phyloP scores from a whole-genome alignment of 2,888 invertebrate genomes.

The Campoplex nolae region DNA sequence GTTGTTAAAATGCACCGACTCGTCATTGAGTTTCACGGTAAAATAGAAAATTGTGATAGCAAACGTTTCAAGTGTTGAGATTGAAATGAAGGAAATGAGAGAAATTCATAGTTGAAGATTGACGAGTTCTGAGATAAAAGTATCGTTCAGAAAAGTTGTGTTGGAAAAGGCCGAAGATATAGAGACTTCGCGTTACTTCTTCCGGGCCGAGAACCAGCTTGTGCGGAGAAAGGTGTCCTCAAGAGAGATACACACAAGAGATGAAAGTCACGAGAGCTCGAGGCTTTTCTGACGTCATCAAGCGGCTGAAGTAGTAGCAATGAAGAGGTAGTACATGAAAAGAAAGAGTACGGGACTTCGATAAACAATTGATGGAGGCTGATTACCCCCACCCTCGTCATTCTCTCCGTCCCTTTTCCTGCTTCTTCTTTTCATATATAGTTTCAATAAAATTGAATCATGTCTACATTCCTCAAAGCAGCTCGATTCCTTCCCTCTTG shows the following conservation, averaged over 20 bases:
- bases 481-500: not conserved
- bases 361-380: slow-evolving; percentile 41
- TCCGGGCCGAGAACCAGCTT: not conserved
- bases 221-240: slow-evolving; percentile 53
- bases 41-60: not conserved
- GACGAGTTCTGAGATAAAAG: slow-evolving; percentile 5
- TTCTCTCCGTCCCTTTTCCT: not conserved
- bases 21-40: not conserved
- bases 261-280: slow-evolving; percentile 64
- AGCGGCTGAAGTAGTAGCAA: not conserved
- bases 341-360: slow-evolving; percentile 31
- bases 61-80: not conserved
- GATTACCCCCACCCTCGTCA: slow-evolving; percentile 10
- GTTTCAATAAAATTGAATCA: slow-evolving; percentile 7
- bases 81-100: not conserved
- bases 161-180: not conserved
- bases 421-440: not conserved
- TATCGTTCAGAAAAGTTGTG: not conserved
- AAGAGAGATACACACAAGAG: slow-evolving; percentile 1
- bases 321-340: slow-evolving; percentile 14
- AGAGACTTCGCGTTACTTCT: slow-evolving; percentile 13
- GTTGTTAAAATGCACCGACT: not conserved
- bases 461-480: not conserved
- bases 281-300: slow-evolving; percentile 49
- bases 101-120: not conserved